Evolutionary conservation across 2,888 invertebrate species (phyloP), one percentile per base, ranked within the genome.

Genomic region (Amphipoea lucens): DNA sequence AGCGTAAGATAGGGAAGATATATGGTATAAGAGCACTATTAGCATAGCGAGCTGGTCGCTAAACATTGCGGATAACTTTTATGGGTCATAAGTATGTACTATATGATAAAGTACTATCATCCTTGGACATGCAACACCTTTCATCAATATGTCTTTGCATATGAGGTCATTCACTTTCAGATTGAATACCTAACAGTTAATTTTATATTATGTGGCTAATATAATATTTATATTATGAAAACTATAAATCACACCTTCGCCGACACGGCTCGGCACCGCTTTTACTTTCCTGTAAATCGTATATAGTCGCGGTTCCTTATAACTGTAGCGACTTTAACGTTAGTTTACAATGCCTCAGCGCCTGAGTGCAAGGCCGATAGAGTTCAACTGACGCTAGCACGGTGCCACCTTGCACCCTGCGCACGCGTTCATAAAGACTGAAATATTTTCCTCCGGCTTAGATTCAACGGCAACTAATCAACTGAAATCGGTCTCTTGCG

Each of bases 231-330:
- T 60, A 66, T 69, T 54, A 76, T 68, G 14, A 60, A 77, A 71
- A 74, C 71, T 48, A 81, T 85, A 78, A 77, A 63, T 68, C 51
- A 75, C 57, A 76, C 51, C 87, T 89, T 79, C 81, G 85, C 81
- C 90, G 91, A 89, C 83, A 92, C 92, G 91, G 90, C 91, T 92
- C 92, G 90, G 85, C 91, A 91, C 87, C 87, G 91, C 94, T 95
- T 94, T 96, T 95, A 96, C 96, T 96, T 96, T 96, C 94, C 88
- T 93, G 91, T 79, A 92, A 92, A 91, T 92, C 86, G 91, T 92
- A 91, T 90, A 91, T 90, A 91, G 89, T 85, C 82, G 87, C 79
- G 91, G 90, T 95, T 96, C 94, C 95, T 94, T 91, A 88, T 93
- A 90, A 87, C 88, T 78, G 81, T 75, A 76, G 79, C 79, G 65